Base-by-base conservation (phyloP, 2,888 invertebrate species). In the Brachypterus glaber region DNA sequence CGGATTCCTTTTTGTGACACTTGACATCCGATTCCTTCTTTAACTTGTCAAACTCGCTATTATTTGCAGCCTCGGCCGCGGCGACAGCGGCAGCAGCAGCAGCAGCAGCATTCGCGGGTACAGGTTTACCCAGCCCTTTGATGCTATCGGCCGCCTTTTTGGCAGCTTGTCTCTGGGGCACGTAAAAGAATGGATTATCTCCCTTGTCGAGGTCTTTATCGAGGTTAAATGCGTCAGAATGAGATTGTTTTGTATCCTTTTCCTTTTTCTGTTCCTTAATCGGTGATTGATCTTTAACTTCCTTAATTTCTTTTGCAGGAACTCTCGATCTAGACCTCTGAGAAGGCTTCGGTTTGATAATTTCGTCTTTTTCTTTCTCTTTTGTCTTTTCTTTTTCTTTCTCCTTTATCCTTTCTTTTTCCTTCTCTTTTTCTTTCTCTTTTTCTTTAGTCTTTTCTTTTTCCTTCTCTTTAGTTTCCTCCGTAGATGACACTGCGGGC, bases 71-170 rank as follows among this genome's bases (percentile, higher is more conserved):
- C 21, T 49, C 51, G 7, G 69, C 70, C 32, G 53, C 49, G 46
- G 52, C 58, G 46, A 2, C 58, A 49, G 29, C 59, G 52, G 37
- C 11, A 12, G 29, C 15, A 11, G 41, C 27, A 7, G 39, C 33
- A 46, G 2, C 59, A 33, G 40, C 30, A 5, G 43, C 33, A 9
- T 45, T 46, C 12, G 46, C 17, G 3, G 55, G 51, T 17, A 73
- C 72, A 51, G 73, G 73, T 36, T 79, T 79, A 49, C 82, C 69
- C 4, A 83, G 84, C 60, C 84, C 85, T 60, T 89, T 87, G 37
- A 90, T 84, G 57, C 88, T 87, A 53, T 89, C 89, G 1, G 89
- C 88, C 0, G 90, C 90, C 61, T 90, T 90, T 60, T 89, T 89
- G 8, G 90, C 90, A 1, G 90, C 90, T 64, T 89, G 87, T 42